Percentiles rank a stretch among this genome's conserved stretches.
These are phyloP conservation scores for Drosophila percnosoma DNA, from an alignment of 2,888 invertebrate genomes.

Conservation along the genomic window DNA sequence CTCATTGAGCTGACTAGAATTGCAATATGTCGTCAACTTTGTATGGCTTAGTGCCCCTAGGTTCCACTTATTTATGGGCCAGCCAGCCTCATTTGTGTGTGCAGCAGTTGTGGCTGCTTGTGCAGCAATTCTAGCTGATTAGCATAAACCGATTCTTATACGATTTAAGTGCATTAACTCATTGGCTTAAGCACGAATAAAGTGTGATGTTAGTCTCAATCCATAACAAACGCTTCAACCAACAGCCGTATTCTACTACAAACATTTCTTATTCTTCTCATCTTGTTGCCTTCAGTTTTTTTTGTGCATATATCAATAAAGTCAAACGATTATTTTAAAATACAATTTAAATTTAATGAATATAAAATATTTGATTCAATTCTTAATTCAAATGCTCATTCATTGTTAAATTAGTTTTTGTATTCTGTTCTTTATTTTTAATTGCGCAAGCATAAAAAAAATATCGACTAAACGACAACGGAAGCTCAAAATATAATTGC, in stretches of 20 bases:
- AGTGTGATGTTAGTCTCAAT: neutral
- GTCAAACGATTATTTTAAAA: neutral
- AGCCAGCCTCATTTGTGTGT: too few species aligned
- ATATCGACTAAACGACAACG: neutral
- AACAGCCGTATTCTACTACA: neutral
- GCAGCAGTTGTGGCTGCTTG: too few species aligned
- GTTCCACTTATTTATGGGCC: too few species aligned
- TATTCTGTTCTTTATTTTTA: neutral
- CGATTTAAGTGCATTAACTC: neutral
- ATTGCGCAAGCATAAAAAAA: neutral
- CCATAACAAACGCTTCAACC: neutral
- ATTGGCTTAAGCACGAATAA: neutral
- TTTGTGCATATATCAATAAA: neutral
- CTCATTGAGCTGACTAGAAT: neutral
- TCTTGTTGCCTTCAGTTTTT: neutral
- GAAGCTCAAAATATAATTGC: neutral
- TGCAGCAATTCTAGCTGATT: neutral
- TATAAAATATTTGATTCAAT: neutral
- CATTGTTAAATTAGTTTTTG: neutral
- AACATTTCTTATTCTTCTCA: neutral
- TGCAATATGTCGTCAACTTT: neutral
- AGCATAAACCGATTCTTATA: neutral
- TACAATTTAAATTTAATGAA: neutral
- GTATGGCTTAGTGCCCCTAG: neutral
- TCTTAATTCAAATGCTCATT: neutral